Conservation (phyloP, 1,140 invertebrate species). For the Drosophila willistoni region DNA sequence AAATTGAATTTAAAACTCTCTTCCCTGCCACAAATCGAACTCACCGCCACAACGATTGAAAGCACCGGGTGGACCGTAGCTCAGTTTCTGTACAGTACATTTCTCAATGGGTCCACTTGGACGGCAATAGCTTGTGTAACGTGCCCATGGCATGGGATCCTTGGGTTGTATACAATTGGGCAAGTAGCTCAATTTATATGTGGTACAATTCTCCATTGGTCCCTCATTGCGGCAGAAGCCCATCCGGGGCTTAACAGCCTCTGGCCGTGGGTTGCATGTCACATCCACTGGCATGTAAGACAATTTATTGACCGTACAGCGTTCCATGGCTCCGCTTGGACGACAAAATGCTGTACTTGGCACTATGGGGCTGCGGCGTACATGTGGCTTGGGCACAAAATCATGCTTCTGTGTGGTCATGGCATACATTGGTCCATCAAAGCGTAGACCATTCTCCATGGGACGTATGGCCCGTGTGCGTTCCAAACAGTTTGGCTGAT, state of each 20-base stretch:
- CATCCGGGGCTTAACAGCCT: slow-evolving; percentile 50
- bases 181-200: slow-evolving; percentile 85
- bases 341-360: slow-evolving; percentile 84
- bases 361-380: slow-evolving; percentile 84
- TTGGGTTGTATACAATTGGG: slow-evolving; percentile 84
- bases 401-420: slow-evolving; percentile 89
- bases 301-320: slow-evolving; percentile 84
- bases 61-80: slow-evolving; percentile 84
- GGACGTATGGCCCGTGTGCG: slow-evolving; percentile 82
- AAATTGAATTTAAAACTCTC: neutral
- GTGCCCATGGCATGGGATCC: slow-evolving; percentile 84
- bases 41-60: slow-evolving; percentile 75
- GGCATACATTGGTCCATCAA: slow-evolving; percentile 88
- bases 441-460: slow-evolving; percentile 68
- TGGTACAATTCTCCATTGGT: slow-evolving; percentile 84
- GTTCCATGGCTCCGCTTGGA: slow-evolving; percentile 84
- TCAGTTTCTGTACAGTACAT: slow-evolving; percentile 86
- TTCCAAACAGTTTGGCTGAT: slow-evolving; percentile 83
- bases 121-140: slow-evolving; percentile 80
- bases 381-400: slow-evolving; percentile 87
- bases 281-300: slow-evolving; percentile 85
- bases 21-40: neutral
- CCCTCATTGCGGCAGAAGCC: slow-evolving; percentile 66
- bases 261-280: slow-evolving; percentile 58
- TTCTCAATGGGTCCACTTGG: slow-evolving; percentile 82